phyloP scores from a whole-genome alignment of 1,140 invertebrate species.

The Cotesia typhae region DNA sequence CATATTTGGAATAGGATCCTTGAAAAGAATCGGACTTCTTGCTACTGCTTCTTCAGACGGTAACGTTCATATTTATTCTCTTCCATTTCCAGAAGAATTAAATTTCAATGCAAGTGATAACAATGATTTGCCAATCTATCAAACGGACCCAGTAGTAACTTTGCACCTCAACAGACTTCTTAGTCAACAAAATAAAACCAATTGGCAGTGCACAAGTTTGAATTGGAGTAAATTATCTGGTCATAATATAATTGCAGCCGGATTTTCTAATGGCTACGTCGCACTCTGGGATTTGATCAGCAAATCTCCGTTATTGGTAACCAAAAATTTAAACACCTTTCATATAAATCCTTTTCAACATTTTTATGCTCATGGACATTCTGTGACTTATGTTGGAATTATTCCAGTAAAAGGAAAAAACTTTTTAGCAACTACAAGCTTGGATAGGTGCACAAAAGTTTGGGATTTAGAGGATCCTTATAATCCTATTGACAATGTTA shows the following conservation, averaged over 20 bases:
- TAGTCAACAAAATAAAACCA: slow-evolving; percentile 46
- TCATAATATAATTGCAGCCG: slow-evolving; percentile 68
- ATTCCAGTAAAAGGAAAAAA: slow-evolving; percentile 55
- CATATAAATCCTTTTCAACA: slow-evolving; percentile 58
- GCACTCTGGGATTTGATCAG: slow-evolving; percentile 69
- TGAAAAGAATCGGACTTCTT: slow-evolving; percentile 72
- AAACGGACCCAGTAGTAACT: slow-evolving; percentile 55
- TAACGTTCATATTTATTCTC: slow-evolving; percentile 69
- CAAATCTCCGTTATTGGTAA: slow-evolving; percentile 66
- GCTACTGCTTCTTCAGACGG: slow-evolving; percentile 76
- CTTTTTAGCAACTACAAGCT: slow-evolving; percentile 60
- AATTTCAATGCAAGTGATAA: slow-evolving; percentile 38
- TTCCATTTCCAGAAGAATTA: slow-evolving; percentile 67
- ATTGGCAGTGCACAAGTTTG: slow-evolving; percentile 61
- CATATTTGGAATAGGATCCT: slow-evolving; percentile 18
- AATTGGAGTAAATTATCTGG: slow-evolving; percentile 62
- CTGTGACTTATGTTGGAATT: slow-evolving; percentile 58
- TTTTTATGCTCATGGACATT: slow-evolving; percentile 63
- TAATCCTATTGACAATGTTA: slow-evolving; percentile 46
- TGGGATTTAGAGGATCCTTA: slow-evolving; percentile 65
- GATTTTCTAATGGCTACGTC: slow-evolving; percentile 72
- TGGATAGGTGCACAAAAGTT: slow-evolving; percentile 62
- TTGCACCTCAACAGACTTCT: slow-evolving; percentile 53
- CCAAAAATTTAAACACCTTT: slow-evolving; percentile 53
- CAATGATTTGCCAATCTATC: slow-evolving; percentile 56